phyloP scores from a whole-genome alignment of 2,888 invertebrate species.

The Pterostichus niger region DNA sequence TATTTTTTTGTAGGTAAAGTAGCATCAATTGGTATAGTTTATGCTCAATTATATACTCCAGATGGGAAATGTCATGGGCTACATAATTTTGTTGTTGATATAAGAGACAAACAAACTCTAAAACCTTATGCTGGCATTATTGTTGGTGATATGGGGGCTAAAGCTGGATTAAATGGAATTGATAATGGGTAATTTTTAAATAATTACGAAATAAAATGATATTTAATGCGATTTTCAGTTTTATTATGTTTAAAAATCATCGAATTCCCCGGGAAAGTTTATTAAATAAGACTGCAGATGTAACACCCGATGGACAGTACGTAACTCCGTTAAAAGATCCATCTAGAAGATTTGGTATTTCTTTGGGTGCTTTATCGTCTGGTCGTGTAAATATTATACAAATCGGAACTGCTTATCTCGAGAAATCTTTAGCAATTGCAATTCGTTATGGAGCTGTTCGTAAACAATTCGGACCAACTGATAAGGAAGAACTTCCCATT shows the following conservation, averaged over 20 bases:
- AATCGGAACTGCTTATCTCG: conserved; percentile 82
- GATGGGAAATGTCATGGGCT: conserved; percentile 90
- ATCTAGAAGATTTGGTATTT: conserved; percentile 90
- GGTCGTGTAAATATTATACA: conserved; percentile 89
- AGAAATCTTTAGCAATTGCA: conserved; percentile 90
- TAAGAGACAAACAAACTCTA: conserved; percentile 87
- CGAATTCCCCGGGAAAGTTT: conserved; percentile 88
- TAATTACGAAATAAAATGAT: background rate
- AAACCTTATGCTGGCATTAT: conserved; percentile 87
- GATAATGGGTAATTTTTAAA: conserved; percentile 89
- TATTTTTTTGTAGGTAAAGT: conserved; percentile 80
- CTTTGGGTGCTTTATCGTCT: conserved; percentile 89
- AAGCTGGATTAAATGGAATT: conserved; percentile 93
- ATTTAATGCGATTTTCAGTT: conserved; percentile 76
- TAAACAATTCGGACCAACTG: conserved; percentile 91
- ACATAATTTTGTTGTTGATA: conserved; percentile 92
- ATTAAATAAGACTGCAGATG: conserved; percentile 92
- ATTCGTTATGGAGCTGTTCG: conserved; percentile 92
- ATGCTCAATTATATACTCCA: conserved; percentile 91
- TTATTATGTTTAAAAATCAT: conserved; percentile 89
- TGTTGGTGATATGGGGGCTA: conserved; percentile 96
- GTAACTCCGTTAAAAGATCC: conserved; percentile 89
- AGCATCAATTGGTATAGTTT: conserved; percentile 92
- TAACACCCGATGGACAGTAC: conserved; percentile 91
- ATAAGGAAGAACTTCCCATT: conserved; percentile 87